Conservation (phyloP, 2,113 vertebrate genomes). For the Falcunculus frontatus region DNA sequence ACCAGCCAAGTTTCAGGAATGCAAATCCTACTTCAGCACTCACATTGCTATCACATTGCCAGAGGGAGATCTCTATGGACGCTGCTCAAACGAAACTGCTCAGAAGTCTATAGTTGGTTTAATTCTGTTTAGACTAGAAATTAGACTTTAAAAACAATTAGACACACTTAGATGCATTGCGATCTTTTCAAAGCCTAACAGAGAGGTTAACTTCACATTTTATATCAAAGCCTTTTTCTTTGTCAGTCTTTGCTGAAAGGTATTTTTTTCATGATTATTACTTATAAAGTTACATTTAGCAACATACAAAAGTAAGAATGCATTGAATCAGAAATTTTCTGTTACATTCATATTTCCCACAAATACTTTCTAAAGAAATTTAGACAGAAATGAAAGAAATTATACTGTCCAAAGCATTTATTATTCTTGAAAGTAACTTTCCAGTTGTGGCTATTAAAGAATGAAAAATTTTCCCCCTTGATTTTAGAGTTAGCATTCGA, state of each 20-base stretch:
- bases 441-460: background rate
- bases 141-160: background rate
- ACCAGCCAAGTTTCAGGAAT: background rate
- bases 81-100: background rate
- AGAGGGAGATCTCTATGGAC: background rate
- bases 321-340: background rate
- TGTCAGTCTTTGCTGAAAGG: background rate
- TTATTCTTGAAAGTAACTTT: background rate
- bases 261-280: background rate
- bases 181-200: background rate
- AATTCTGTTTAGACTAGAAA: background rate
- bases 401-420: background rate
- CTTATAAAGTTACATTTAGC: background rate
- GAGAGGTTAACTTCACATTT: background rate
- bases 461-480: background rate
- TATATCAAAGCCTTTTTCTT: background rate
- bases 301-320: background rate
- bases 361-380: background rate
- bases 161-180: background rate
- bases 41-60: background rate
- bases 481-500: background rate
- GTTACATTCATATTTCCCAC: background rate
- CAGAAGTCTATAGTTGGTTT: background rate
- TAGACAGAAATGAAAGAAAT: background rate
- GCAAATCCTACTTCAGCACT: background rate